Percentiles rank a stretch among this genome's conserved stretches.
Conservation (phyloP, 2,888 invertebrate genomes). For the Parthenolecanium corni region DNA sequence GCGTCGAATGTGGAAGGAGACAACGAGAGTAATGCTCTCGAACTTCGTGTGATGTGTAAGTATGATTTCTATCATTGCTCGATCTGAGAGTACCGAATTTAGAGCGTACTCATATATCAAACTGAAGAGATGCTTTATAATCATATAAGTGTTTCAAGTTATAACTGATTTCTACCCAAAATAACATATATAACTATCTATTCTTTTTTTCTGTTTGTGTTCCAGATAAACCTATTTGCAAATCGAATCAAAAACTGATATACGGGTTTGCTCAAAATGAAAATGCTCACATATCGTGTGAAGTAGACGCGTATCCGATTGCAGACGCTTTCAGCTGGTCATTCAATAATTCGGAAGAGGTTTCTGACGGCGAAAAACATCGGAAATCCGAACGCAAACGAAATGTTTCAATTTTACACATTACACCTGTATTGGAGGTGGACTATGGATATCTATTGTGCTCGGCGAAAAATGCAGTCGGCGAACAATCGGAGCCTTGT, state of each 20-base stretch:
- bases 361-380: constrained; percentile 47
- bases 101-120: no score
- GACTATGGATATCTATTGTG: constrained; percentile 67
- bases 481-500: constrained; percentile 61
- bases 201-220: no score
- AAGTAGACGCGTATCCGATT: constrained; percentile 72
- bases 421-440: constrained; percentile 58
- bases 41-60: constrained; percentile 85
- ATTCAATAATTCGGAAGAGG: constrained; percentile 64
- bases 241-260: constrained; percentile 57
- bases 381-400: constrained; percentile 27
- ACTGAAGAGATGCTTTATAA: no score
- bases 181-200: no score
- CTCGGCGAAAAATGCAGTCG: constrained; percentile 59
- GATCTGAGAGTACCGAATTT: no score
- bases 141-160: no score
- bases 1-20: constrained; percentile 88
- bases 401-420: constrained; percentile 48
- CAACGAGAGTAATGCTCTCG: constrained; percentile 66
- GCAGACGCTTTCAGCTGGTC: constrained; percentile 77
- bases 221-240: constrained; percentile 72
- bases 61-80: constrained; percentile 37
- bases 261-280: constrained; percentile 76
- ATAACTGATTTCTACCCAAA: no score
- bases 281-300: constrained; percentile 64